Conservation (phyloP, 2,113 vertebrate genomes). For the Bos javanicus region DNA sequence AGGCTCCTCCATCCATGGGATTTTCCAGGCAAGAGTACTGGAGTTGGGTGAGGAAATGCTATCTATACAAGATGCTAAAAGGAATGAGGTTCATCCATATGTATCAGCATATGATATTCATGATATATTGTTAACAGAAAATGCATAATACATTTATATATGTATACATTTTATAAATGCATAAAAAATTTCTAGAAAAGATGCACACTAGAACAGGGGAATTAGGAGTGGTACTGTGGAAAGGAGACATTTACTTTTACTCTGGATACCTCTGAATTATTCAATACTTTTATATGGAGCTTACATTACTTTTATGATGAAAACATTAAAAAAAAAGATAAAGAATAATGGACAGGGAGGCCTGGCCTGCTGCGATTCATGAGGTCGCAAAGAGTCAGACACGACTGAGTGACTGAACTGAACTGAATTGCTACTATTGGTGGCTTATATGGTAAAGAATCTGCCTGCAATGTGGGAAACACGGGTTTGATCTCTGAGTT, state of each 20-base stretch:
- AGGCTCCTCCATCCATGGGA: no score
- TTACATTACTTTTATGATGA: slow-evolving; percentile 6
- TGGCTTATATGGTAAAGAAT: not conserved
- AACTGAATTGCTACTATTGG: not conserved
- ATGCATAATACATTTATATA: not conserved
- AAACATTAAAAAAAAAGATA: not conserved
- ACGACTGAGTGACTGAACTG: no score
- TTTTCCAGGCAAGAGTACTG: no score
- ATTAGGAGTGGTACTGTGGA: not conserved
- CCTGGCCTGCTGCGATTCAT: no score
- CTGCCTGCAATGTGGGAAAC: not conserved
- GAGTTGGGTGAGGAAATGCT: not conserved
- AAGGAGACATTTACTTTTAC: not conserved
- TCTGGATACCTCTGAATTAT: not conserved
- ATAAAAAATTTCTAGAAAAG: not conserved
- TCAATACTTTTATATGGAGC: not conserved
- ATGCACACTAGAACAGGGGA: not conserved
- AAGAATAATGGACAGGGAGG: not conserved
- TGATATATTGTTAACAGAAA: not conserved
- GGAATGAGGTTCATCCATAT: not conserved
- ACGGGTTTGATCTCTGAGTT: not conserved
- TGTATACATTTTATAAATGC: not conserved
- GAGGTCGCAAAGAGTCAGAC: no score
- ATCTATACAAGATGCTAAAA: not conserved
- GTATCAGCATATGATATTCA: not conserved